Evolutionary conservation across 1,140 invertebrate genomes (phyloP), one percentile per base, ranked within the genome.

Genomic region (Hylaeus volcanicus): DNA sequence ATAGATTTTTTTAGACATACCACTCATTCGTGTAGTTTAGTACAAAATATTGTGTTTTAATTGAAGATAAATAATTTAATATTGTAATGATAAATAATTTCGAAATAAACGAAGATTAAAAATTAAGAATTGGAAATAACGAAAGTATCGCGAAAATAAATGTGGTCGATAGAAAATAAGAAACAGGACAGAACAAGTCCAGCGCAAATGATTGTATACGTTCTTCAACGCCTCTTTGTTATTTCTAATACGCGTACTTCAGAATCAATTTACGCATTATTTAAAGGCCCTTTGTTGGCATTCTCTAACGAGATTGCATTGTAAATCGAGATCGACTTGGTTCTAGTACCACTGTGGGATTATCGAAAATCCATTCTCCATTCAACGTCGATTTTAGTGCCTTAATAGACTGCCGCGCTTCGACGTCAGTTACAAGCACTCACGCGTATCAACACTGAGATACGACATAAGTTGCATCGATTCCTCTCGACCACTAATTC

Each of bases 341-440:
- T 12, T 26, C 8, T 48, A 66, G 48, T n/a, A 39, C 9, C 37
- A 9, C 41, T 63, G 15, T 3, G 9, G 64, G 41, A 66, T 66
- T 66, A 66, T 66, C 64, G 64, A 66, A n/a, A 66, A 48, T n/a
- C 64, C 64, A 48, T 66, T 66, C 14, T 66, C 43, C 41, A 15
- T 66, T 66, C 5, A n/a, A 26, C 43, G 14, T 66, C 64, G 43
- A 66, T 66, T 48, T 45, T n/a, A 5, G 12, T 9, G 5, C 64
- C 0, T 66, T 45, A 48, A 66, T 48, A n/a, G 14, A 48, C 43
- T 15, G 55, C 55, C 3, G 26, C 14, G 55, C 14, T 15, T 51
- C 51, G 51, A 51, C 11, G 55, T 58, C 55, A 58, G 55, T 58
- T 58, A n/a, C 14, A 58, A 58, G 55, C 55, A 58, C 2, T n/a